These are phyloP conservation scores for Megalops cyprinoides DNA, from an alignment of 2,797 vertebrate species.

Conservation along the genomic window DNA sequence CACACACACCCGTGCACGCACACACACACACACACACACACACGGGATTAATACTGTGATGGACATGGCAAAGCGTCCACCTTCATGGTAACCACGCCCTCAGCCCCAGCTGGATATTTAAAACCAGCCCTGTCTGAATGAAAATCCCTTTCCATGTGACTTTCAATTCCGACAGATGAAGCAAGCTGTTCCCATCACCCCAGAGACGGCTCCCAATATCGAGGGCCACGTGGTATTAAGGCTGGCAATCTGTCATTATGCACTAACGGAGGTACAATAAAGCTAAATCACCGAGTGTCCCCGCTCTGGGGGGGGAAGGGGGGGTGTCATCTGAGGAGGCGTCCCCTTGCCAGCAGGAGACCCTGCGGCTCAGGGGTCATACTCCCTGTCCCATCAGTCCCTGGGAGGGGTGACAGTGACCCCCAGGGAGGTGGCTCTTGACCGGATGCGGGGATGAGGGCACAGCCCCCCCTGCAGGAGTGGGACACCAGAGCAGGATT, in stretches of 20 bases:
- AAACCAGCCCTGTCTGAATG: background rate
- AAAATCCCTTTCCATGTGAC: slow-evolving; percentile 54
- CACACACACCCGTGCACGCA: no score
- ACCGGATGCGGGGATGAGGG: no score
- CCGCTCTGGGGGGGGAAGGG: slow-evolving; percentile 46
- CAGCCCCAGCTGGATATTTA: background rate
- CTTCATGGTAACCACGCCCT: background rate
- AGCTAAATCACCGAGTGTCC: slow-evolving; percentile 24
- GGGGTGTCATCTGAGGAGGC: background rate
- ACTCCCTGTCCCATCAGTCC: background rate
- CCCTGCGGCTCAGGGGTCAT: background rate
- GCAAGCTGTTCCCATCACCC: slow-evolving; percentile 39
- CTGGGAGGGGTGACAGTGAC: background rate
- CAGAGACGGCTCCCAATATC: background rate
- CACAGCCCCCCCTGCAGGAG: slow-evolving; percentile 45
- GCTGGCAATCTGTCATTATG: slow-evolving; percentile 67
- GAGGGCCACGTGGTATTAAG: slow-evolving; percentile 51
- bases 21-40: no score
- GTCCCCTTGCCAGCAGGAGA: background rate
- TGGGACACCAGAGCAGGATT: slow-evolving; percentile 60
- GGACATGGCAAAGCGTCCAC: background rate
- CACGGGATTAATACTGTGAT: background rate
- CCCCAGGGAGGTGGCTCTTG: no score
- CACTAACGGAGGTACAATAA: slow-evolving; percentile 56
- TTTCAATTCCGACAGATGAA: slow-evolving; percentile 66